These are phyloP conservation scores for Cyrtodaria siliqua DNA, from an alignment of 2,888 invertebrate species.

Conservation along the genomic window DNA sequence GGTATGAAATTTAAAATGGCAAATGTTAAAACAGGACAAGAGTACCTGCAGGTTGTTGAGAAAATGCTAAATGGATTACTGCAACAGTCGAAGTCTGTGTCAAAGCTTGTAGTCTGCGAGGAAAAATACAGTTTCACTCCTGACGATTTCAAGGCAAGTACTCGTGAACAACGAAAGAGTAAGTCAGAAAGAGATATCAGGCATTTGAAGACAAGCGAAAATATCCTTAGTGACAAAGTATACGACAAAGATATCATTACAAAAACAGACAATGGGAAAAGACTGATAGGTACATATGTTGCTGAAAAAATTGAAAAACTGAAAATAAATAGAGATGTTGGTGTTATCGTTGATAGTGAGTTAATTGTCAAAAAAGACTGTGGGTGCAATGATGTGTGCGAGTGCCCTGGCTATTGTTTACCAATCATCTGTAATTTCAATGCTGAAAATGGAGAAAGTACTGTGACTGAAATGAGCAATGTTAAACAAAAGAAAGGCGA, in stretches of 20 bases:
- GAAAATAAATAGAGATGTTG: constrained; percentile 7
- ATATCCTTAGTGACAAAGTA: constrained; percentile 7
- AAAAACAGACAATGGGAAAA: constrained; percentile 34
- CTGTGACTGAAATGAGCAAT: background rate
- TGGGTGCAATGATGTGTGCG: background rate
- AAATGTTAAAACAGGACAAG: constrained; percentile 27
- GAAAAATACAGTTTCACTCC: constrained; percentile 41
- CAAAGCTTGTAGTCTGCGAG: constrained; percentile 21
- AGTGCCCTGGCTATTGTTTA: background rate
- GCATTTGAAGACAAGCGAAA: constrained; percentile 33
- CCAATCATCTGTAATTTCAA: constrained; percentile 14
- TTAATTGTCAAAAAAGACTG: constrained; percentile 4
- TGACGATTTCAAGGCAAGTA: constrained; percentile 49
- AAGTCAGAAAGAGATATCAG: constrained; percentile 8
- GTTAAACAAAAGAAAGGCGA: too few species aligned
- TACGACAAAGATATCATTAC: constrained; percentile 26
- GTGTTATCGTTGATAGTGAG: constrained; percentile 29
- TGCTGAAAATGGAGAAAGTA: background rate
- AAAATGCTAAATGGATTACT: constrained; percentile 16
- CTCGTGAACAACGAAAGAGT: constrained; percentile 27
- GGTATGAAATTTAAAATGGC: constrained; percentile 35
- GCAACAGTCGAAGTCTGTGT: constrained; percentile 5
- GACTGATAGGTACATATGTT: constrained; percentile 24
- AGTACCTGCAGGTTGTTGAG: constrained; percentile 29
- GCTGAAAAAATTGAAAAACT: constrained; percentile 24